Percentiles rank a stretch among this genome's conserved stretches.
These are phyloP conservation scores for Orchesella cincta DNA, from an alignment of 1,140 invertebrate species.

Conservation along the genomic window DNA sequence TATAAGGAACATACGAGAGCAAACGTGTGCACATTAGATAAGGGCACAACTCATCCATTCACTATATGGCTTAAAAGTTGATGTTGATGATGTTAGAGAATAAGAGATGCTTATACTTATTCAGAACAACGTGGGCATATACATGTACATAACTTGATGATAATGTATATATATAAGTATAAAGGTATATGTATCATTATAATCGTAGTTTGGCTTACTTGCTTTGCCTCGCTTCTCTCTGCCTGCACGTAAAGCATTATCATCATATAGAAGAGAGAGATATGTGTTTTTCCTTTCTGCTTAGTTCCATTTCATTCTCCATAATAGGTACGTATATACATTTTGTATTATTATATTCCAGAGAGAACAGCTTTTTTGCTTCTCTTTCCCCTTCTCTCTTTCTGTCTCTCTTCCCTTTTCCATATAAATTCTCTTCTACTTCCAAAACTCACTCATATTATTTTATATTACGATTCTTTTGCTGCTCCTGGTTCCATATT, in stretches of 20 bases:
- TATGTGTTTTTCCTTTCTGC: neutral
- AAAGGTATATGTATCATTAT: no score
- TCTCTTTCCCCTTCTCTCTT: neutral
- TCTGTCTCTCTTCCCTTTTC: neutral
- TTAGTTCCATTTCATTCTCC: neutral
- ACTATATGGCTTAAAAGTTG: neutral
- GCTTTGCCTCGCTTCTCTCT: no score
- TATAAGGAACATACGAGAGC: neutral
- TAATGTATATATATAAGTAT: no score
- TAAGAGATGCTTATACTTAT: no score
- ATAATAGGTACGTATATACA: neutral
- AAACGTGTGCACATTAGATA: slow-evolving; percentile 3
- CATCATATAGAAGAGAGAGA: no score
- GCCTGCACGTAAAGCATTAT: neutral
- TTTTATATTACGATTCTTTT: neutral
- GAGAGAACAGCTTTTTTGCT: neutral
- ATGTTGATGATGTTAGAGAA: no score
- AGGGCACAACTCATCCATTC: neutral
- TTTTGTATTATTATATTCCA: neutral
- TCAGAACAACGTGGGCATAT: no score
- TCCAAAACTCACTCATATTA: neutral
- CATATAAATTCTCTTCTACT: neutral
- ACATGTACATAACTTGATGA: no score
- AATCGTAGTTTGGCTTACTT: no score
- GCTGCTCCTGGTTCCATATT: neutral